A percentile compares a stretch with the other conserved stretches of the same genome.
phyloP scores from a whole-genome alignment of 2,888 invertebrate species.

The Pristionchus maxplancki region DNA sequence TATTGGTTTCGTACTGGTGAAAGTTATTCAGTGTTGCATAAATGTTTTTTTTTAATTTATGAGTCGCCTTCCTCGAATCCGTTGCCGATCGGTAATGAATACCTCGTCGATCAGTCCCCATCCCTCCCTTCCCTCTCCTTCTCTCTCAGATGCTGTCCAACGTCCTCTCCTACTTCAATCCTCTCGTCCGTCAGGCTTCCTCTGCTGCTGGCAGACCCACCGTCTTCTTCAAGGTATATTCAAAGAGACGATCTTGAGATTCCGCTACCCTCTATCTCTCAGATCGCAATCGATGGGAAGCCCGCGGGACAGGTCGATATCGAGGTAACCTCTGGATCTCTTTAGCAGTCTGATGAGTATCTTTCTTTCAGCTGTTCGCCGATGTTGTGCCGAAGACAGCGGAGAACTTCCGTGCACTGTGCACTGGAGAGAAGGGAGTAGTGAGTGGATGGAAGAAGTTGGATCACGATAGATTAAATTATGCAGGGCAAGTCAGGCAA shows the following conservation, averaged over 20 bases:
- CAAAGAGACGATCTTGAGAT: background rate
- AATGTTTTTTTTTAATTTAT: background rate
- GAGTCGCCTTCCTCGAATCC: background rate
- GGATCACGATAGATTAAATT: background rate
- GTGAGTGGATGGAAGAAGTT: conserved; percentile 80
- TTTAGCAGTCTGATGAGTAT: background rate
- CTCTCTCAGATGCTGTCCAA: conserved; percentile 19
- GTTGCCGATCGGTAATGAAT: background rate
- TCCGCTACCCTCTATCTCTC: conserved; percentile 60
- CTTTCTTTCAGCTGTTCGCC: conserved; percentile 85
- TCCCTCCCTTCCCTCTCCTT: background rate
- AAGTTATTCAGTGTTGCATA: conserved; percentile 5
- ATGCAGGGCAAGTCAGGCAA: conserved; percentile 60
- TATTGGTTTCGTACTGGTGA: background rate
- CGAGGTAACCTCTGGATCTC: conserved; percentile 58
- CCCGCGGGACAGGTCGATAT: conserved; percentile 73
- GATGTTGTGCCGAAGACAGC: conserved; percentile 97
- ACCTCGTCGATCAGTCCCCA: background rate
- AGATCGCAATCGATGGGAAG: conserved; percentile 70
- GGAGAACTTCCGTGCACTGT: conserved; percentile 78
- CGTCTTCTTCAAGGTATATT: conserved; percentile 50
- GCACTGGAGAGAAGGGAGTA: conserved; percentile 89
- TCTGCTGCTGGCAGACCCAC: conserved; percentile 46
- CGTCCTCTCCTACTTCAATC: conserved; percentile 46
- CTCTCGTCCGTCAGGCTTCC: conserved; percentile 47